These are phyloP conservation scores for Nansenia antarctica DNA, from an alignment of 2,113 vertebrate species.

Conservation along the genomic window DNA sequence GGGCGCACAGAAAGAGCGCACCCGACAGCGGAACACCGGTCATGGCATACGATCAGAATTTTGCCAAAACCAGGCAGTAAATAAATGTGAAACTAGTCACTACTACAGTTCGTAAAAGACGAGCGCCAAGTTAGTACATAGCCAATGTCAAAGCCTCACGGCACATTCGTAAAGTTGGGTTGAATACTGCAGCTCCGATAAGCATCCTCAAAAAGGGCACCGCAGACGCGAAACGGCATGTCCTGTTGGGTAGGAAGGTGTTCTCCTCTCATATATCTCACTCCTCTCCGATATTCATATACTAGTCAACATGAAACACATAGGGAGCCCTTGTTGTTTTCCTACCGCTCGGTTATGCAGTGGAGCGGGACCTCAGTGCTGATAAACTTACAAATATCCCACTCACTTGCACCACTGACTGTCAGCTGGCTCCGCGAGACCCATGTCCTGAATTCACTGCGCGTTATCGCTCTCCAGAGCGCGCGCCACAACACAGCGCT, in stretches of 20 bases:
- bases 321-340: neutral
- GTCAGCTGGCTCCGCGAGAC: slow-evolving; percentile 25
- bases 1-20: slow-evolving; percentile 61
- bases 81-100: neutral
- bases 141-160: neutral
- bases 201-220: slow-evolving; percentile 37
- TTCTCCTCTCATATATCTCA: neutral
- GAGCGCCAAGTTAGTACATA: neutral
- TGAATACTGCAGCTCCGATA: slow-evolving; percentile 38
- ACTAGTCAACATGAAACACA: neutral
- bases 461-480: slow-evolving; percentile 34
- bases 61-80: neutral
- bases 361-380: neutral
- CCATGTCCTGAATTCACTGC: slow-evolving; percentile 26
- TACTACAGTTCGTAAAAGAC: neutral
- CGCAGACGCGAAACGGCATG: neutral
- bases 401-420: slow-evolving; percentile 34
- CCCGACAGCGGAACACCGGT: slow-evolving; percentile 17
- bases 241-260: neutral
- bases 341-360: neutral
- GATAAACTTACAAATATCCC: slow-evolving; percentile 43
- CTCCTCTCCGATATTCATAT: neutral
- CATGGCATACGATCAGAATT: slow-evolving; percentile 47
- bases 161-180: neutral
- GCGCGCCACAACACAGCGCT: slow-evolving; percentile 33